Evolutionary conservation across 2,113 vertebrate genomes (phyloP).

Genomic region (Apteryx mantelli): DNA sequence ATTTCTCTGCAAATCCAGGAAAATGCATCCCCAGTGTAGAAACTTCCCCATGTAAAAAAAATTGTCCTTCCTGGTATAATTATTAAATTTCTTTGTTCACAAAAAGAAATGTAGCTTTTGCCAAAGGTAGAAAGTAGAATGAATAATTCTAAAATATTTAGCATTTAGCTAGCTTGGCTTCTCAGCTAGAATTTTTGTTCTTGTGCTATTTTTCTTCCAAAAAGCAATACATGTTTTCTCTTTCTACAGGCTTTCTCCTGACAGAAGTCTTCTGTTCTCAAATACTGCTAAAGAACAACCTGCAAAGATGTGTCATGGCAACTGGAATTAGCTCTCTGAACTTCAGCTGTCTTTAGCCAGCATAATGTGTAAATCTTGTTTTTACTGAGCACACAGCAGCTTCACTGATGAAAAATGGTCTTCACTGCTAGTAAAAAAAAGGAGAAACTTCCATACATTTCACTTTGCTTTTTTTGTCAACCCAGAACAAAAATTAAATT

Average conservation of each 20-base stretch:
- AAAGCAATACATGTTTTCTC: neutral
- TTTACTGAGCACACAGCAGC: neutral
- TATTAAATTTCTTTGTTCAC: neutral
- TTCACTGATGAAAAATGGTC: neutral
- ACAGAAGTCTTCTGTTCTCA: neutral
- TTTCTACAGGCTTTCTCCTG: neutral
- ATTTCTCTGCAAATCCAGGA: neutral
- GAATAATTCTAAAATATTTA: neutral
- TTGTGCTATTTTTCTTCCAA: neutral
- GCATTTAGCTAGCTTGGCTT: neutral
- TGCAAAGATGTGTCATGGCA: neutral
- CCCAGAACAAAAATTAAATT: neutral
- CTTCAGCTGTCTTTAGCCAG: neutral
- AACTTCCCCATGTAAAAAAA: neutral
- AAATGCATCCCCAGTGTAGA: neutral
- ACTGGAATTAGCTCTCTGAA: neutral
- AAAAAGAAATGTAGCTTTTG: neutral
- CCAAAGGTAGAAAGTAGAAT: neutral
- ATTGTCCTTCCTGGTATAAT: neutral
- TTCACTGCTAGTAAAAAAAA: neutral
- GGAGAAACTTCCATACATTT: neutral
- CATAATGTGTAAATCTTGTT: neutral
- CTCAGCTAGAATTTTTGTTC: neutral
- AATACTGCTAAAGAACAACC: neutral
- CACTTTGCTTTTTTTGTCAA: rapidly evolving